phyloP scores from a whole-genome alignment of 2,888 invertebrate genomes.

The Philereme vetulata region DNA sequence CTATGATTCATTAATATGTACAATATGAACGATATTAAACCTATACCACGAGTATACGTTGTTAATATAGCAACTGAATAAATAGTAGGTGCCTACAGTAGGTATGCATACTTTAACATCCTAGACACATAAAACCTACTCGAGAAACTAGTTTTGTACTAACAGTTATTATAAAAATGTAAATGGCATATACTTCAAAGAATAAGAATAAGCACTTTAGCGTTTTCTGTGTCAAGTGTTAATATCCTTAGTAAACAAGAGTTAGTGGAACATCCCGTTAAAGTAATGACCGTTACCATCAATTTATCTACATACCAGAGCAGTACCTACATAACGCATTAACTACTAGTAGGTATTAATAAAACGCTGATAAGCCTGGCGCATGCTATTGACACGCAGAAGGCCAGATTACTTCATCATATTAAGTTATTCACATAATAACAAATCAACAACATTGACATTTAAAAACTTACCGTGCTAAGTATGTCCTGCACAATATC shows the following conservation, averaged over 20 bases:
- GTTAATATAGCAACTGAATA: slow-evolving; percentile 18
- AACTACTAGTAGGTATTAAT: slow-evolving; percentile 14
- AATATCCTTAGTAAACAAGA: slow-evolving; percentile 5
- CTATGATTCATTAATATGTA: slow-evolving; percentile 17
- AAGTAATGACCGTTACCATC: slow-evolving; percentile 16
- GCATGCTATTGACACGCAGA: slow-evolving; percentile 35
- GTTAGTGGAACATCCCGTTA: slow-evolving; percentile 17
- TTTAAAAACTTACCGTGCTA: slow-evolving; percentile 46
- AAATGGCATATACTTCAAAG: background rate
- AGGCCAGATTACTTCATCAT: slow-evolving; percentile 31
- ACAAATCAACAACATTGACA: slow-evolving; percentile 26
- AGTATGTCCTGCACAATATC: slow-evolving; percentile 53
- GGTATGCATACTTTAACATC: background rate
- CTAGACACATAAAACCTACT: background rate
- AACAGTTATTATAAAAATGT: background rate
- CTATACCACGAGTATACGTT: slow-evolving; percentile 11
- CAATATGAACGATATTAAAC: slow-evolving; percentile 6
- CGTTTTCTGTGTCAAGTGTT: slow-evolving; percentile 2
- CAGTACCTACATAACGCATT: slow-evolving; percentile 21
- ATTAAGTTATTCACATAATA: slow-evolving; percentile 23
- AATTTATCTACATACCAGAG: slow-evolving; percentile 12
- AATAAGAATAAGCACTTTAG: background rate
- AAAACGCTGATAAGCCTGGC: slow-evolving; percentile 32
- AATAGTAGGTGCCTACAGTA: slow-evolving; percentile 10
- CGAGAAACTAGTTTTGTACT: background rate